phyloP scores from a whole-genome alignment of 1,140 invertebrate genomes.

The Eurosta solidaginis region DNA sequence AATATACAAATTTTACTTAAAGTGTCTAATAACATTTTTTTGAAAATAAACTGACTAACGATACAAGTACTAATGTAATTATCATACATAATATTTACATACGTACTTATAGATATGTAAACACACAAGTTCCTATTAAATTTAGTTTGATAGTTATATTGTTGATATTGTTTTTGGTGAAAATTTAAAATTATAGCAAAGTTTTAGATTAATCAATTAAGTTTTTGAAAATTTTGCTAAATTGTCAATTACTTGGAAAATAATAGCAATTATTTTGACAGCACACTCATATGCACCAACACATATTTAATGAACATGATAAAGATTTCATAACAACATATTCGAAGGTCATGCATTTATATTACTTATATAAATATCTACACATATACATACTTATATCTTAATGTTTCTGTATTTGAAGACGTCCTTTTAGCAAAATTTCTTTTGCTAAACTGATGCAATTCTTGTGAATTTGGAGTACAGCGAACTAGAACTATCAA shows the following conservation, averaged over 20 bases:
- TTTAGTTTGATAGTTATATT: not conserved
- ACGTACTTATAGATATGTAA: not conserved
- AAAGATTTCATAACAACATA: not conserved
- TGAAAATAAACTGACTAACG: not conserved
- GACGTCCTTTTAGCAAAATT: too few species aligned
- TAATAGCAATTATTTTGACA: slow-evolving; percentile 16
- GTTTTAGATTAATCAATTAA: slow-evolving; percentile 16
- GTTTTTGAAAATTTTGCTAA: slow-evolving; percentile 12
- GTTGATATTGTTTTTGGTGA: not conserved
- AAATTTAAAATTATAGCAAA: not conserved
- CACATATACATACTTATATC: too few species aligned
- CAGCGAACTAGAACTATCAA: too few species aligned
- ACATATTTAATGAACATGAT: not conserved
- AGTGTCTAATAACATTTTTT: not conserved
- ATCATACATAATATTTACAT: not conserved
- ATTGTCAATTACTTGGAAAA: slow-evolving; percentile 27
- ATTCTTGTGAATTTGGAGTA: too few species aligned
- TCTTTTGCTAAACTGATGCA: too few species aligned
- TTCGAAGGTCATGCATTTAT: not conserved
- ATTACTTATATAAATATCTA: not conserved
- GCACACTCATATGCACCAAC: not conserved
- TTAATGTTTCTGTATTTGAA: too few species aligned
- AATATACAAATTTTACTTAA: not conserved
- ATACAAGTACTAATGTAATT: not conserved
- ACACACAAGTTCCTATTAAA: not conserved